Base-by-base conservation (phyloP, 1,140 invertebrate genomes). In the Tyrophagus putrescentiae region DNA sequence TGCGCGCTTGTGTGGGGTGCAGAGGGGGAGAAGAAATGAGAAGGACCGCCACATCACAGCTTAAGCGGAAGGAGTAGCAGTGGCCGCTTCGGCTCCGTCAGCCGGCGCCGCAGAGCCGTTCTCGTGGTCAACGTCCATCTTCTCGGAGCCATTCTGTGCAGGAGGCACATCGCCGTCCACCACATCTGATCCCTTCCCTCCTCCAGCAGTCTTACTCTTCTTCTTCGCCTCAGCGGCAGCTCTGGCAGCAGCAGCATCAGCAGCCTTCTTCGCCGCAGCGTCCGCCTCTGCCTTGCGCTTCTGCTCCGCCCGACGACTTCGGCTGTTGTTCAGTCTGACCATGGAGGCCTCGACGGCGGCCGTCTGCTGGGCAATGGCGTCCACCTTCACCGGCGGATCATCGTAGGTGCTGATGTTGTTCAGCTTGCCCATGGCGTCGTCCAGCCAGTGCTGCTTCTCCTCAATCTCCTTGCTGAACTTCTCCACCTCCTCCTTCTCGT, bases 361-460 rank as follows among this genome's bases (percentile, higher is more conserved):
- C 7, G 52, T 56, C 52, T 61, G 33, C 13, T 33, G 21, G 31
- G 29, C 4, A 36, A 63, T 63, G 9, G 42, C 23, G 27, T 61
- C 61, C 16, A 27, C 31, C 21, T 41, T 60, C 4, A 63, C 33
- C 9, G 62, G 32, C 18, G 62, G 62, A 50, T 61, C 29, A 27
- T 18, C 25, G 25, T 39, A 27, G 1, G 44, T 44, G 4, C 16
- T 18, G 31, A 28, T 7, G 1, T 21, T 6, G 41, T 13, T n/a
- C 3, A 63, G 25, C 7, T 28, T 48, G 33, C 18, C 23, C 33
- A 45, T 36, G 18, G 23, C n/a, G 23, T 61, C 50, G 13, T 63
- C 62, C 27, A 60, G 50, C 62, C 62, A 63, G 23, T 48, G 9
- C 7, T 61, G 50, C 31, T 32, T 63, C 34, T 41, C 52, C 18